Evolutionary conservation across 2,797 vertebrate species (phyloP), one percentile per base, ranked within the genome.

Genomic region (Heliangelus exortis): DNA sequence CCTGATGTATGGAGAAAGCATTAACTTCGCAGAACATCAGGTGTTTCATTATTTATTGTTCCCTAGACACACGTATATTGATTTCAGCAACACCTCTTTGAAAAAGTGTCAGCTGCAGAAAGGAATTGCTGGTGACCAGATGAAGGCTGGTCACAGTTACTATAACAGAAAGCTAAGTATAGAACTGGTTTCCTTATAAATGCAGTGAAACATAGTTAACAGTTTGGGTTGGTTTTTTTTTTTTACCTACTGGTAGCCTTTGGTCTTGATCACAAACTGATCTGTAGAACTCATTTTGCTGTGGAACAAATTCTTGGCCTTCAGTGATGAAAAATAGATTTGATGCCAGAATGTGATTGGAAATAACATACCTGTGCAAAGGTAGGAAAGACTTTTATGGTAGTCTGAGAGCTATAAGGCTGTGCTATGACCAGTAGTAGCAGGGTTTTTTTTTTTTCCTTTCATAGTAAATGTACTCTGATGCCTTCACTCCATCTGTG

Each of bases 31-130:
- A 86, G 62, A 86, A 21, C 76, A 69, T 86, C 87, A 82, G 82
- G 75, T 89, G 90, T 96, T 93, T 53, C 69, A 55, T 89, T 86
- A 86, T 93, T 95, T 94, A 92, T 78, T 33, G 69, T 13, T 92
- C 93, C 79, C 66, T 53, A 78, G 63, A 67, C 51, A 57, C 59
- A 76, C 1, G 0, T 78, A 29, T 73, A 92, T 69, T 78, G 93
- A 92, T 95, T 95, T 90, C 74, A 93, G 83, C 82, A 96, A 78
- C 87, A 91, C 87, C 45, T 93, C 72, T 87, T 71, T 84, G 88
- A 93, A 90, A 61, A 50, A 83, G 10, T 43, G 47, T 92, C 87
- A 93, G 86, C 83, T 94, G 90, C 76, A 88, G 73, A 39, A 91
- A 79, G 92, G 87, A 91, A 90, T 86, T 95, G 63, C 58, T 93